A percentile compares a stretch with the other conserved stretches of the same genome.
Conservation (phyloP, 2,888 invertebrate genomes). For the Caenorhabditis becei region DNA sequence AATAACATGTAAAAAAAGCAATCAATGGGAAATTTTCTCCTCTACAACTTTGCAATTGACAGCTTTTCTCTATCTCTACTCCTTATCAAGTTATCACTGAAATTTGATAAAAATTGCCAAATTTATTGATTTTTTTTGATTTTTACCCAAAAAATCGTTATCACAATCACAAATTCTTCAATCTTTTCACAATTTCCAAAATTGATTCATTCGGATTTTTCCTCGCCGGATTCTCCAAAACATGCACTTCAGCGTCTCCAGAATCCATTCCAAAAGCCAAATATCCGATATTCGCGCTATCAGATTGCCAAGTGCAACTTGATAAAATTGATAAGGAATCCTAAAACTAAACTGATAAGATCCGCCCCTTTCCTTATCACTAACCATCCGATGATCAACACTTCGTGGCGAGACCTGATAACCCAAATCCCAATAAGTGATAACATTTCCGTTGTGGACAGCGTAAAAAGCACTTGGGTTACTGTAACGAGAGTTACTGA, state of each 20-base stretch:
- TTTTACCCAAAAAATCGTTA: neutral
- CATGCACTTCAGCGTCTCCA: slow-evolving; percentile 53
- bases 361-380: neutral
- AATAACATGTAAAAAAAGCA: too few species aligned
- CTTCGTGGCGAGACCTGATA: slow-evolving; percentile 21
- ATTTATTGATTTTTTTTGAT: too few species aligned
- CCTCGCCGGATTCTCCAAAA: slow-evolving; percentile 46
- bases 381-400: slow-evolving; percentile 19
- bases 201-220: slow-evolving; percentile 47
- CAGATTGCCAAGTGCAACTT: slow-evolving; percentile 41
- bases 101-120: too few species aligned
- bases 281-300: slow-evolving; percentile 35
- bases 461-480: slow-evolving; percentile 52
- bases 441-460: slow-evolving; percentile 32
- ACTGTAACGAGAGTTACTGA: slow-evolving; percentile 23
- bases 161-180: slow-evolving; percentile 32
- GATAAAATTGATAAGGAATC: slow-evolving; percentile 30
- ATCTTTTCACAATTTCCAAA: slow-evolving; percentile 36
- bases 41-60: too few species aligned
- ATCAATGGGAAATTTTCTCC: too few species aligned
- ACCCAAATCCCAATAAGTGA: slow-evolving; percentile 52
- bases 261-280: slow-evolving; percentile 46
- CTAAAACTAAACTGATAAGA: slow-evolving; percentile 9
- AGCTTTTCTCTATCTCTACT: too few species aligned
- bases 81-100: too few species aligned